Base-by-base conservation (phyloP, 2,113 vertebrate species). In the Centropristis striata region DNA sequence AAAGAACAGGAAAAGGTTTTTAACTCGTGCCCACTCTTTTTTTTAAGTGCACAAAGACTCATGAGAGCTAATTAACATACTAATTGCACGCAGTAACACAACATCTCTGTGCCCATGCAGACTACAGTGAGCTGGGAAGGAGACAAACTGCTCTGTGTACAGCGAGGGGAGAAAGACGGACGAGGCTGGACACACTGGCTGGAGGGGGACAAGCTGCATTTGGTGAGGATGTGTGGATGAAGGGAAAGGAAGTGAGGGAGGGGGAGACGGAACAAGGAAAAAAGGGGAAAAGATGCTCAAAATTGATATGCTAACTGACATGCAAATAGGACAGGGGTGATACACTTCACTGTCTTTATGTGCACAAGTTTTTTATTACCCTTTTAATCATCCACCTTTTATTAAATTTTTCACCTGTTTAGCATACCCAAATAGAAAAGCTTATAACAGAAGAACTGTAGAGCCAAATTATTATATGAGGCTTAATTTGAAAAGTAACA, bases 151-250 rank as follows among this genome's bases (percentile, higher is more conserved):
- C 81, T 98, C 13, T 98, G 97, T 20, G 92, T 96, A 55, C 97
- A 99, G 92, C 91, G 80, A 39, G 97, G 97, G 2, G 97, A 98
- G 92, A 97, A 98, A 85, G 95, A 95, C 49, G 97, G 97, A 85
- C 93, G 96, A 39, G 97, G 97, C 68, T 98, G 98, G 98, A 98
- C 92, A 42, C 97, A 97, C 92, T 98, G 95, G 97, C 83, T 97
- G 71, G 96, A 98, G 49, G 96, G 94, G 3, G 89, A 98, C 88
- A 85, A 75, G 59, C 89, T 98, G 47, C 95, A 98, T 79, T 90
- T 97, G 97, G 98, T 99, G 88, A 96, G 95, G 54, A 68, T 42
- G 55, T 32, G 21, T 21, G 37, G 49, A 36, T 16, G 27, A 25
- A 28, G 25, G 11, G 23, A 46, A 59, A 70, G 18, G 23, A 64